Conservation (phyloP, 2,797 vertebrate species). For the Sebastes steindachneri region DNA sequence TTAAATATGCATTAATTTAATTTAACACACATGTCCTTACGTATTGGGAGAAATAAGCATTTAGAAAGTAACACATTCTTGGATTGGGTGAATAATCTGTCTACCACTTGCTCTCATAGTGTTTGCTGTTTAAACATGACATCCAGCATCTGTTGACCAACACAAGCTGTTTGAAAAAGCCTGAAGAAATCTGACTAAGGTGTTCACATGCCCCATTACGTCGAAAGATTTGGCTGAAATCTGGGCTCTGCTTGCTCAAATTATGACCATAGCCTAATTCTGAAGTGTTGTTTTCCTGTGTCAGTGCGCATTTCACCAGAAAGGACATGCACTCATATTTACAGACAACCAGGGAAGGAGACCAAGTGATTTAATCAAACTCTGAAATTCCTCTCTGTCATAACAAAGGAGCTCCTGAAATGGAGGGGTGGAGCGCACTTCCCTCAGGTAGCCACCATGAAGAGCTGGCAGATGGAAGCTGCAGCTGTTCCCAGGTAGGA, state of each 20-base stretch:
- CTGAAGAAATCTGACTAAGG: conserved; percentile 24
- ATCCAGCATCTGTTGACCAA: conserved; percentile 39
- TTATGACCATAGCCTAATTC: conserved; percentile 17
- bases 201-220: conserved; percentile 38
- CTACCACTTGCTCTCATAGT: neutral
- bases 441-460: conserved; percentile 77
- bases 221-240: conserved; percentile 18
- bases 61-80: neutral
- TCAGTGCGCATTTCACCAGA: conserved; percentile 30
- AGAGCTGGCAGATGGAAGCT: conserved; percentile 83
- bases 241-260: neutral
- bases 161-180: conserved; percentile 34
- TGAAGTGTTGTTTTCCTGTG: neutral
- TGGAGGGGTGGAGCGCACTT: conserved; percentile 58
- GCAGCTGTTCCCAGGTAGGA: conserved; percentile 85
- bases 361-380: conserved; percentile 58
- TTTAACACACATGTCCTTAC: neutral
- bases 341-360: conserved; percentile 38
- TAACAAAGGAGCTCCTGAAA: conserved; percentile 57
- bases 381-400: conserved; percentile 63
- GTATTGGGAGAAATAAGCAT: neutral
- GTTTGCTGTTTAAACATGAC: conserved; percentile 40
- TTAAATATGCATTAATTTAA: neutral
- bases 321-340: conserved; percentile 40
- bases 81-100: neutral